These are phyloP conservation scores for Cossypha heuglini DNA, from an alignment of 2,797 vertebrate genomes.

Conservation along the genomic window DNA sequence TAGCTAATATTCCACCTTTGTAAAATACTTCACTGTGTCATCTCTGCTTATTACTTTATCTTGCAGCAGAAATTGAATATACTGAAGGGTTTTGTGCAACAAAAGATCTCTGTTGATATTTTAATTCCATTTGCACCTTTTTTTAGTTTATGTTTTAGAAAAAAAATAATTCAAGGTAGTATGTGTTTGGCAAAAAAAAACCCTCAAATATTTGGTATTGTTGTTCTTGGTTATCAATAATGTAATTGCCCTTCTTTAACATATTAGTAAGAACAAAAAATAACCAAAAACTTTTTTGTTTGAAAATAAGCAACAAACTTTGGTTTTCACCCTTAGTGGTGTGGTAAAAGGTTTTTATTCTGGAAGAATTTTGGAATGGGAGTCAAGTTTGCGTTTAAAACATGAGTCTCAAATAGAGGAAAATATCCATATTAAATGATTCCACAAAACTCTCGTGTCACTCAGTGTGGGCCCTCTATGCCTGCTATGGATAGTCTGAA, in stretches of 20 bases:
- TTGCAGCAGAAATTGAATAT: not conserved
- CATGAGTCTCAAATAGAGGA: not conserved
- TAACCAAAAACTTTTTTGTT: not conserved
- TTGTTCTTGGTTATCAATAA: not conserved
- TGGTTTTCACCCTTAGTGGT: not conserved
- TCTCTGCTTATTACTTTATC: not conserved
- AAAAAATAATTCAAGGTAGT: not conserved
- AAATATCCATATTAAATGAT: not conserved
- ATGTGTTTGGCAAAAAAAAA: rapidly evolving
- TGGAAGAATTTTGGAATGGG: not conserved
- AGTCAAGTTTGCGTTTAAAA: not conserved
- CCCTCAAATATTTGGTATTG: not conserved
- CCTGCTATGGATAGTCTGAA: not conserved
- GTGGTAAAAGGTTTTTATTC: not conserved
- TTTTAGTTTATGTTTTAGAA: not conserved
- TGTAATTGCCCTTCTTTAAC: not conserved
- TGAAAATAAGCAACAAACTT: not conserved
- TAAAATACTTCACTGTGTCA: not conserved
- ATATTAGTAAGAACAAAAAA: not conserved
- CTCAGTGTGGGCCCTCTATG: not conserved
- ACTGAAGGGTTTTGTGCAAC: not conserved
- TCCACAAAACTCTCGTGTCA: not conserved
- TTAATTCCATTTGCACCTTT: not conserved
- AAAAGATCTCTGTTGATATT: not conserved
- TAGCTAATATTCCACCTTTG: not conserved